These are phyloP conservation scores for Entomyzon cyanotis DNA, from an alignment of 2,113 vertebrate genomes.

Conservation along the genomic window DNA sequence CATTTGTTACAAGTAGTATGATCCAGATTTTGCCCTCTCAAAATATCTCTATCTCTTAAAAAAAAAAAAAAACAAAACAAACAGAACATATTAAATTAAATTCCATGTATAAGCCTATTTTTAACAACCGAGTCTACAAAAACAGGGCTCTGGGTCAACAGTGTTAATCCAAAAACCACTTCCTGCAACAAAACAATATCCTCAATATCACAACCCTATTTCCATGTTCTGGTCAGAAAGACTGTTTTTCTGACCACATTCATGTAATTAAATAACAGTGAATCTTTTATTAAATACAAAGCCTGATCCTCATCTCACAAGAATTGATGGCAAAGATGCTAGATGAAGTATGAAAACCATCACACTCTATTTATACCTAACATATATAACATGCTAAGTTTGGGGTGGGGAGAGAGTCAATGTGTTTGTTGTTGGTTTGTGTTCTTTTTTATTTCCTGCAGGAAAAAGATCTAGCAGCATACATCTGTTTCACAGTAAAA, in stretches of 20 bases:
- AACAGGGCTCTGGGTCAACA: background rate
- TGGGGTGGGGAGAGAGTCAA: background rate
- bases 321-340: background rate
- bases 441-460: background rate
- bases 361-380: background rate
- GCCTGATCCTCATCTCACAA: background rate
- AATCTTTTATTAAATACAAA: background rate
- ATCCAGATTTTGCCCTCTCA: background rate
- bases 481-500: constrained; percentile 23
- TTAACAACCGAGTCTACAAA: background rate
- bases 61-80: background rate
- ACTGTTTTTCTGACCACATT: background rate
- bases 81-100: background rate
- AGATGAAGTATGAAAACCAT: background rate
- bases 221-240: background rate
- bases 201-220: background rate
- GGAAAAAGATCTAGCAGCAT: background rate
- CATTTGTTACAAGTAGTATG: background rate
- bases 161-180: background rate
- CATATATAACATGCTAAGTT: background rate
- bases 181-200: background rate
- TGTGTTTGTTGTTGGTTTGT: background rate
- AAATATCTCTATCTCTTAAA: background rate
- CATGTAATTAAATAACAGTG: background rate
- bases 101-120: background rate